These are phyloP conservation scores for Neuroscelio doddi DNA, from an alignment of 2,888 invertebrate genomes.

Conservation along the genomic window DNA sequence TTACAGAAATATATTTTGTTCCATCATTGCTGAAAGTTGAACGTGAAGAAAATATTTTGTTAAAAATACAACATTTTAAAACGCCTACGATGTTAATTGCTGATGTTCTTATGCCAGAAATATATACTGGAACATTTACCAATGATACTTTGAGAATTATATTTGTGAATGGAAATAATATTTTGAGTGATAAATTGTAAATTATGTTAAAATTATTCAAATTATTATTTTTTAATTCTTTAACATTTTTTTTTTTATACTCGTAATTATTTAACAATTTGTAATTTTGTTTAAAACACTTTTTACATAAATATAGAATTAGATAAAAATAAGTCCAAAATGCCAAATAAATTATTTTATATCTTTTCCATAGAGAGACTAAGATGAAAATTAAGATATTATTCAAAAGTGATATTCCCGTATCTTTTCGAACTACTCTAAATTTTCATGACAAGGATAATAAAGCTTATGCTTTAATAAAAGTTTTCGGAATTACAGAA, in stretches of 20 bases:
- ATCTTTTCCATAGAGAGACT: constrained; percentile 13
- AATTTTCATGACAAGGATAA: constrained; percentile 48
- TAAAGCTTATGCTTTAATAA: constrained; percentile 31
- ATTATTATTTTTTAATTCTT: no score
- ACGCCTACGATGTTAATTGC: constrained; percentile 37
- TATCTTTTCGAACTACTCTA: constrained; percentile 50
- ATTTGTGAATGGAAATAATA: constrained; percentile 43
- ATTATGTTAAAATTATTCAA: no score
- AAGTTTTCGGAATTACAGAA: constrained; percentile 58
- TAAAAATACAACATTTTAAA: constrained; percentile 47
- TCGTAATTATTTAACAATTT: neutral
- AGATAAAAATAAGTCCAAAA: no score
- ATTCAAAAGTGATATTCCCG: constrained; percentile 44
- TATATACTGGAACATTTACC: constrained; percentile 38
- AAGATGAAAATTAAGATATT: constrained; percentile 34
- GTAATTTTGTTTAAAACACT: neutral
- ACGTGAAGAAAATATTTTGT: constrained; percentile 49
- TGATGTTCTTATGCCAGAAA: constrained; percentile 33
- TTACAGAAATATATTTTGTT: constrained; percentile 59
- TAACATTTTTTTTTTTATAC: no score
- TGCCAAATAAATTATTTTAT: neutral
- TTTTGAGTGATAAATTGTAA: constrained; percentile 29
- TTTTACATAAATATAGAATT: neutral
- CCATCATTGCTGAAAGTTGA: constrained; percentile 60
- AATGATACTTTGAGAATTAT: constrained; percentile 37